Base-by-base conservation (phyloP, 2,797 vertebrate genomes). In the Phoeniculus purpureus region DNA sequence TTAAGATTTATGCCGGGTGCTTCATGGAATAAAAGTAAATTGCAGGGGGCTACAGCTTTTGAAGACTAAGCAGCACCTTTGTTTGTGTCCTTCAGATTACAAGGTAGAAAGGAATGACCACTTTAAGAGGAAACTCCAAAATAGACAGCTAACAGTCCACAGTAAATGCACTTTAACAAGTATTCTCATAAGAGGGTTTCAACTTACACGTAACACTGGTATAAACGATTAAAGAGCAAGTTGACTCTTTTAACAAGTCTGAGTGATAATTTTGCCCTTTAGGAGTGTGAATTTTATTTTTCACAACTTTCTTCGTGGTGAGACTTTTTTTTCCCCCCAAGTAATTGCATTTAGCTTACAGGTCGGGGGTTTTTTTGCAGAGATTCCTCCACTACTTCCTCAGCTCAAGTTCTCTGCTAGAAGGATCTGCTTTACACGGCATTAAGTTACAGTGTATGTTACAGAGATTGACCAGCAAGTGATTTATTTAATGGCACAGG, bases 251-350 rank as follows among this genome's bases (percentile, higher is more conserved):
- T 97, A 96, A 96, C 96, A 97, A 93, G 89, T 96, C 84, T 29
- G 62, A 96, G 96, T 96, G 97, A 97, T 97, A 95, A 97, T 96
- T 97, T 96, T 95, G 94, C 93, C 95, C 95, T 95, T 96, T 77
- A 86, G 75, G 96, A 96, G 96, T 93, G 94, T 67, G 90, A 96
- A 94, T 96, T 97, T 97, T 97, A 93, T 96, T 97, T 97, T 97
- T 97, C 96, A 96, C 95, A 96, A 90, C 56, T 96, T 97, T 96
- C 90, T 95, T 97, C 93, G 95, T 82, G 76, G 85, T 29, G 34
- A 89, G 90, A 64, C 94, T 92, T 20, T 96, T 90, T 21, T 93
- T 96, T 96, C 14, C 19, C 20, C 47, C 89, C 78, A 88, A 94
- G 68, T 89, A 89, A 85, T 92, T 84, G 91, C 58, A n/a, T 93